phyloP scores from a whole-genome alignment of 2,888 invertebrate genomes.

The Eristalis tenax region DNA sequence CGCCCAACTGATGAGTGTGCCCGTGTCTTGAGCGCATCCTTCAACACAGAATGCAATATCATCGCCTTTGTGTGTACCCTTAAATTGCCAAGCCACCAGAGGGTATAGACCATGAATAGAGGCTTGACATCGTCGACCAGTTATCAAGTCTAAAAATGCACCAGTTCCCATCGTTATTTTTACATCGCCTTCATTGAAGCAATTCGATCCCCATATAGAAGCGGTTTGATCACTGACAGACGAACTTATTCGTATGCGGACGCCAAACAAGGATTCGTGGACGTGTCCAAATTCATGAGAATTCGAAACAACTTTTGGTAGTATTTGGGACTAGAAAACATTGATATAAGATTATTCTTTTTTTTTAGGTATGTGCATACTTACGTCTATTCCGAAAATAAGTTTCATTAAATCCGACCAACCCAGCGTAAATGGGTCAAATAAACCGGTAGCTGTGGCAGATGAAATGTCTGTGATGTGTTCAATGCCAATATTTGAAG shows the following conservation, averaged over 20 bases:
- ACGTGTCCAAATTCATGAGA: slow-evolving; percentile 88
- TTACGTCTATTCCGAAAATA: slow-evolving; percentile 85
- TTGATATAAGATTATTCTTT: neutral
- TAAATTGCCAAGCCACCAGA: slow-evolving; percentile 90
- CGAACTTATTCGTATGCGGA: slow-evolving; percentile 86
- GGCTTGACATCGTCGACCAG: slow-evolving; percentile 88
- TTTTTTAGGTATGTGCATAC: slow-evolving; percentile 21
- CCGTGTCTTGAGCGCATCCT: slow-evolving; percentile 93
- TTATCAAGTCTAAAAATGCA: slow-evolving; percentile 92
- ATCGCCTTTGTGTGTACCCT: slow-evolving; percentile 75
- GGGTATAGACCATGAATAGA: slow-evolving; percentile 94
- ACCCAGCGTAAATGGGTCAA: slow-evolving; percentile 93
- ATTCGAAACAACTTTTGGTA: slow-evolving; percentile 92
- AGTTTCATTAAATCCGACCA: slow-evolving; percentile 89
- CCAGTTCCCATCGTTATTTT: slow-evolving; percentile 97
- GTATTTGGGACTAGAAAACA: slow-evolving; percentile 84
- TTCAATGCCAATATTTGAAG: slow-evolving; percentile 74
- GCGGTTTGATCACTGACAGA: slow-evolving; percentile 88
- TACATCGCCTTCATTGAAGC: slow-evolving; percentile 88
- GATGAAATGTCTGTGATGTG: slow-evolving; percentile 95
- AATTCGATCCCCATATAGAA: slow-evolving; percentile 93
- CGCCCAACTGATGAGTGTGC: slow-evolving; percentile 93
- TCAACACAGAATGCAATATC: slow-evolving; percentile 90
- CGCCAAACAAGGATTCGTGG: slow-evolving; percentile 86
- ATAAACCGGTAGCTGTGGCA: slow-evolving; percentile 95